These are phyloP conservation scores for Cinclus mexicanus DNA, from an alignment of 2,113 vertebrate genomes.

Conservation along the genomic window DNA sequence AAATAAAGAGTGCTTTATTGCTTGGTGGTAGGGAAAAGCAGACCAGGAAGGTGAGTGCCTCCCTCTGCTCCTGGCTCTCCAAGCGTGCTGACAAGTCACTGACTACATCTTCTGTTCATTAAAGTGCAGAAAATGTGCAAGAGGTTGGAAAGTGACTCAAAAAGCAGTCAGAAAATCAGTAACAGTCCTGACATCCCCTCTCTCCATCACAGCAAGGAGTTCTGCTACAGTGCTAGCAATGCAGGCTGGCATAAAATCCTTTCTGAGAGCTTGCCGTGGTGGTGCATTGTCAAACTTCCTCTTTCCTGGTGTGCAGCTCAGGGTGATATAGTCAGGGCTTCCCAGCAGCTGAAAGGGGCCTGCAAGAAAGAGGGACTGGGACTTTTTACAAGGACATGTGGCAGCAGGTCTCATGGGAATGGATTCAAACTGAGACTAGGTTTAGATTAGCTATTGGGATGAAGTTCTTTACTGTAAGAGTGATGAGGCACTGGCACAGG, in stretches of 20 bases:
- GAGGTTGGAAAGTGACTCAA: neutral
- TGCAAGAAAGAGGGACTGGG: neutral
- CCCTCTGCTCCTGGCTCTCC: neutral
- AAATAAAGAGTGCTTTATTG: neutral
- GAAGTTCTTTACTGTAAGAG: neutral
- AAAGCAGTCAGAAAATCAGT: neutral
- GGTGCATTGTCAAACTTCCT: neutral
- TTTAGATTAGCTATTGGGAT: neutral
- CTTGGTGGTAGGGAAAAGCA: neutral
- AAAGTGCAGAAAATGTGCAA: neutral
- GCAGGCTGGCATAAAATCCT: neutral
- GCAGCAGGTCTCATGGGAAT: no score
- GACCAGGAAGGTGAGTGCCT: neutral
- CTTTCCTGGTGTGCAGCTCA: neutral
- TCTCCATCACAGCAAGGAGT: neutral
- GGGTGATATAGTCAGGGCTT: neutral
- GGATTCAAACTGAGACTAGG: neutral
- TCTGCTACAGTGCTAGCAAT: neutral
- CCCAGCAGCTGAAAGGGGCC: neutral
- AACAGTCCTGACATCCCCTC: neutral
- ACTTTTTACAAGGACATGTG: no score
- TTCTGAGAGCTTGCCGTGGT: neutral
- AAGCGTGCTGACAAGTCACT: neutral
- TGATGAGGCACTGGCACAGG: neutral
- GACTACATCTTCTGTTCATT: neutral